Evolutionary conservation across 2,888 invertebrate genomes (phyloP).

Genomic region (Ophion ventricosus): DNA sequence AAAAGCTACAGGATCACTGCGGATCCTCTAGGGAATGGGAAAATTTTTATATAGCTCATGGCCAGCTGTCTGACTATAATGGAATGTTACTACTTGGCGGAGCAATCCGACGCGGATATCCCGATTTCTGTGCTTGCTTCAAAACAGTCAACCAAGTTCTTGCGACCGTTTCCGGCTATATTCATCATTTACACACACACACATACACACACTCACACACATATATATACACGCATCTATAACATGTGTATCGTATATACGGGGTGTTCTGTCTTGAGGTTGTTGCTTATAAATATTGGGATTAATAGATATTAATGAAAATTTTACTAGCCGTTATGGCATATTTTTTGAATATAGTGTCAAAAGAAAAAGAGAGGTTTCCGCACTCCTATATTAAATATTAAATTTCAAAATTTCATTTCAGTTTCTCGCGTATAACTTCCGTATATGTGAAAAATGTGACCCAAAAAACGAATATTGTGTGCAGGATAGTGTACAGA

Average conservation of each 20-base stretch:
- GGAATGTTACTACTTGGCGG: constrained; percentile 41
- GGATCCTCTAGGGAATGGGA: constrained; percentile 1
- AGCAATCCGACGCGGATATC: constrained; percentile 12
- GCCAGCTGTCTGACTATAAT: constrained; percentile 31
- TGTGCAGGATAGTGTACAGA: too few relatives aligned
- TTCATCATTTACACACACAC: not conserved
- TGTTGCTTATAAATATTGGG: too few relatives aligned
- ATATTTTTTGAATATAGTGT: too few relatives aligned
- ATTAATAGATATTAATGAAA: too few relatives aligned
- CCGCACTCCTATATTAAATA: too few relatives aligned
- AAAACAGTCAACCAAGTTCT: constrained; percentile 6
- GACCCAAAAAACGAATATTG: too few relatives aligned
- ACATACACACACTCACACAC: too few relatives aligned
- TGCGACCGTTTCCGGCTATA: not conserved
- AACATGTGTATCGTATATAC: not conserved
- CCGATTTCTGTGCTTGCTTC: not conserved
- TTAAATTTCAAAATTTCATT: too few relatives aligned
- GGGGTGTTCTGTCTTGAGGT: not conserved
- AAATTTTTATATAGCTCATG: constrained; percentile 10
- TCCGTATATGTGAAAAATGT: too few relatives aligned
- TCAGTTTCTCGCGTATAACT: too few relatives aligned
- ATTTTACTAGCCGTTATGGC: too few relatives aligned
- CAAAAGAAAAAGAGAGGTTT: too few relatives aligned
- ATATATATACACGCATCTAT: not conserved
- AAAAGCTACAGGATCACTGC: constrained; percentile 14